Evolutionary conservation across 2,888 invertebrate species (phyloP).

Genomic region (Drosophila greeni): DNA sequence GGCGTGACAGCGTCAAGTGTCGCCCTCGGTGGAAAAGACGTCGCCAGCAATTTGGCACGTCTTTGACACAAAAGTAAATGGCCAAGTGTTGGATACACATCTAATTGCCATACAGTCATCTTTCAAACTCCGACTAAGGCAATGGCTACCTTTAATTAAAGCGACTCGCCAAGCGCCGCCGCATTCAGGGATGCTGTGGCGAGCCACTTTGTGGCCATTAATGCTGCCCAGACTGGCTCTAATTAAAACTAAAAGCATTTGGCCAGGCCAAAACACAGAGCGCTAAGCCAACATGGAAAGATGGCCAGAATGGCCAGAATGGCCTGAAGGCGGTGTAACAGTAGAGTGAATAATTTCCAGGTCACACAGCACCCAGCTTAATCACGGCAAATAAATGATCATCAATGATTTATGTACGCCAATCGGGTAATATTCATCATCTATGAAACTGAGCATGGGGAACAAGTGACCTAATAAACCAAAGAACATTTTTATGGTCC

Average conservation of each 20-base stretch:
- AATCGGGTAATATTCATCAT: conserved; percentile 10
- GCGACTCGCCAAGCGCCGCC: conserved; percentile 11
- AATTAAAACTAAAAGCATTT: conserved; percentile 35
- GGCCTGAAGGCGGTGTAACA: conserved; percentile 9
- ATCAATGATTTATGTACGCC: conserved; percentile 18
- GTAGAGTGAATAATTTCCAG: conserved; percentile 24
- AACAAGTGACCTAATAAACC: conserved; percentile 6
- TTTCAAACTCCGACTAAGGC: conserved; percentile 27
- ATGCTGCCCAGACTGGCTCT: conserved; percentile 31
- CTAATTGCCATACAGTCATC: conserved; percentile 56
- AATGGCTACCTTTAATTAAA: conserved; percentile 40
- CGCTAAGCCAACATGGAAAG: neutral
- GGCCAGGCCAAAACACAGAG: conserved; percentile 3
- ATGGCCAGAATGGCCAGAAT: neutral
- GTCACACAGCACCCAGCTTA: conserved; percentile 2
- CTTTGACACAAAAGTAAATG: conserved; percentile 60
- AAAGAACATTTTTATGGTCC: conserved; percentile 1
- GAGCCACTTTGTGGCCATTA: conserved; percentile 43
- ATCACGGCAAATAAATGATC: conserved; percentile 19
- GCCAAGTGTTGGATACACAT: conserved; percentile 70
- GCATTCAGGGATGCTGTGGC: conserved; percentile 25
- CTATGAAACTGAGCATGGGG: neutral
- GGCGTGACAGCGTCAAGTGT: conserved; percentile 64
- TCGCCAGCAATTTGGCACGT: conserved; percentile 64
- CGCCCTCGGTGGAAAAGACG: conserved; percentile 33